Evolutionary conservation across 2,113 vertebrate species (phyloP).

Genomic region (Cairina moschata): DNA sequence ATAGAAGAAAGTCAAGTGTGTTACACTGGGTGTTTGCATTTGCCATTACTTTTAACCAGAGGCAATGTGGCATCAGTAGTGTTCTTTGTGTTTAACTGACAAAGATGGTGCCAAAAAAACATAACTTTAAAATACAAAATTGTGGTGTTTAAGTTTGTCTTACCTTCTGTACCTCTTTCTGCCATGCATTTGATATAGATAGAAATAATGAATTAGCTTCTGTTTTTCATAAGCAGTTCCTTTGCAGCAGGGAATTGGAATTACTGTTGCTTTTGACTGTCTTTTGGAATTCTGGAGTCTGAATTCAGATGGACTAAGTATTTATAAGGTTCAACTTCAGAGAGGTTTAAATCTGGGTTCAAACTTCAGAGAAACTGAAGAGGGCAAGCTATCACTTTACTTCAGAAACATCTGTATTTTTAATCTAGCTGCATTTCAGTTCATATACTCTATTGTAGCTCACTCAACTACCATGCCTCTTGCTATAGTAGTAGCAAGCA

Average conservation of each 20-base stretch:
- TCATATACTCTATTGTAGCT: neutral
- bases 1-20: neutral
- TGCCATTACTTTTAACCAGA: neutral
- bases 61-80: neutral
- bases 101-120: neutral
- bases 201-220: neutral
- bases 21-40: neutral
- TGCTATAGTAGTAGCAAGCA: neutral
- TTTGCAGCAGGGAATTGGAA: neutral
- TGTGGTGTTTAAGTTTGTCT: neutral
- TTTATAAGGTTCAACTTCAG: neutral
- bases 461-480: neutral
- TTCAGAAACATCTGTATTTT: neutral
- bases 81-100: neutral
- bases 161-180: neutral
- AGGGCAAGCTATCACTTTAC: neutral
- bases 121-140: neutral
- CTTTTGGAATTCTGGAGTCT: neutral
- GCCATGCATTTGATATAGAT: neutral
- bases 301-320: neutral
- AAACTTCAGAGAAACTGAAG: neutral
- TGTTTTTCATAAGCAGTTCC: neutral
- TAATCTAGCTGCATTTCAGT: neutral
- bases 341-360: neutral
- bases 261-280: neutral